These are phyloP conservation scores for Eucidaris tribuloides DNA, from an alignment of 35 echinoderm and acorn worm genomes.

Conservation along the genomic window DNA sequence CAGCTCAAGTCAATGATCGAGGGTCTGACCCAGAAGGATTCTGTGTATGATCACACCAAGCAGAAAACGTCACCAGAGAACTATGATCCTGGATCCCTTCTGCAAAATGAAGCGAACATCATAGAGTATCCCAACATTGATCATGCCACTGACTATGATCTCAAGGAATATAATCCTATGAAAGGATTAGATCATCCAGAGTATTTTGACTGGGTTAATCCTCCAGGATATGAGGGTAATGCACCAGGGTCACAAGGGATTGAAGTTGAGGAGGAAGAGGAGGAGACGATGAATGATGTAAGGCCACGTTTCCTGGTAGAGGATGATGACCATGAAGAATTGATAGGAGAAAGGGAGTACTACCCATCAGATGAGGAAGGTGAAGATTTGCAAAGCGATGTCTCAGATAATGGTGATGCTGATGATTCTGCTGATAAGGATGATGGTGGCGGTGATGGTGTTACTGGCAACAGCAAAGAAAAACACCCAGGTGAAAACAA, in stretches of 20 bases:
- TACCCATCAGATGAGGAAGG: conserved; percentile 11
- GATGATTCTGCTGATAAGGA: no score
- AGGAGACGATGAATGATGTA: not conserved
- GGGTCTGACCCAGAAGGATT: not conserved
- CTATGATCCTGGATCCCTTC: not conserved
- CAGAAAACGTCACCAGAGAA: not conserved
- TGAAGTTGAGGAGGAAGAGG: not conserved
- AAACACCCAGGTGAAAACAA: no score
- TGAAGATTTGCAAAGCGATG: no score
- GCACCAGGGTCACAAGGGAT: not conserved
- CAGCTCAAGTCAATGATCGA: conserved; percentile 13
- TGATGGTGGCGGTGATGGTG: no score
- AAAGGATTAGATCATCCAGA: not conserved
- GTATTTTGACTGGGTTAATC: conserved; percentile 28
- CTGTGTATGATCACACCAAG: not conserved
- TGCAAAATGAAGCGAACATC: not conserved
- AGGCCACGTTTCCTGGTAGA: not conserved
- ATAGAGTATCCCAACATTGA: not conserved
- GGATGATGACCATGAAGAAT: not conserved
- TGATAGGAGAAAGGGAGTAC: not conserved
- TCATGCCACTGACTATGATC: not conserved
- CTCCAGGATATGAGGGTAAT: not conserved
- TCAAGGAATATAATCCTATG: conserved; percentile 11
- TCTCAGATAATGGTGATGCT: no score
- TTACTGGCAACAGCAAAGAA: no score